These are phyloP conservation scores for Corythaixoides concolor DNA, from an alignment of 2,113 vertebrate species.

Conservation along the genomic window DNA sequence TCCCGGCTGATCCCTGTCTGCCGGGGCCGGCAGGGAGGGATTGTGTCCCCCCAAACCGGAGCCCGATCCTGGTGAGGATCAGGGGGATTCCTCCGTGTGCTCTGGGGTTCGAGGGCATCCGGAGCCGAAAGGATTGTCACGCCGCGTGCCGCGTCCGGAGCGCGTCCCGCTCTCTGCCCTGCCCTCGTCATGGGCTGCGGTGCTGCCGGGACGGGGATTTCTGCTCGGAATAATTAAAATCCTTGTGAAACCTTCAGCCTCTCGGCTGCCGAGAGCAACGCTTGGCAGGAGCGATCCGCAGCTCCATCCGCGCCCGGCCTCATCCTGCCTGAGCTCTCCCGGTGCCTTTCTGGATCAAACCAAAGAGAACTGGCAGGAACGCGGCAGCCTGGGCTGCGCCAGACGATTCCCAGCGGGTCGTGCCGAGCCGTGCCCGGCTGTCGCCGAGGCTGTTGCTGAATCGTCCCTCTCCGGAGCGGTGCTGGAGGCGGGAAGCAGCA, in stretches of 20 bases:
- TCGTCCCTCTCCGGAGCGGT: too few relatives aligned
- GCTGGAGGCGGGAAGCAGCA: neutral
- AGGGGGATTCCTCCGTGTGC: too few relatives aligned
- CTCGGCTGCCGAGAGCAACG: too few relatives aligned
- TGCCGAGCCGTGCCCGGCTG: neutral
- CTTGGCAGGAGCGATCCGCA: neutral
- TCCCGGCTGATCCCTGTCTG: too few relatives aligned
- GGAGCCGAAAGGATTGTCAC: neutral
- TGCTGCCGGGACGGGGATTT: fast-evolving
- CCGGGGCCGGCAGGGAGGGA: neutral
- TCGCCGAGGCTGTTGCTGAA: too few relatives aligned
- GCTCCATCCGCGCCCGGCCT: neutral
- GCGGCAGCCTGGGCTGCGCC: too few relatives aligned
- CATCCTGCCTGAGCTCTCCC: neutral
- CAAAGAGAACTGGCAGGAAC: too few relatives aligned
- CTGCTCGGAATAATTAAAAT: too few relatives aligned
- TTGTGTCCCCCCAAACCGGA: too few relatives aligned
- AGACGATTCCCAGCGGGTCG: neutral
- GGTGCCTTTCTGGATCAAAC: neutral
- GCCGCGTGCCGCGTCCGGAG: neutral
- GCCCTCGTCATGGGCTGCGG: fast-evolving
- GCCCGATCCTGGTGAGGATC: too few relatives aligned
- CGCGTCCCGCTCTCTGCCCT: neutral
- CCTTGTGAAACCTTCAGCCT: neutral
- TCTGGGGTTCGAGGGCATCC: neutral